Evolutionary conservation across 1,140 invertebrate genomes (phyloP), one percentile per base, ranked within the genome.

Genomic region (Halyomorpha halys): DNA sequence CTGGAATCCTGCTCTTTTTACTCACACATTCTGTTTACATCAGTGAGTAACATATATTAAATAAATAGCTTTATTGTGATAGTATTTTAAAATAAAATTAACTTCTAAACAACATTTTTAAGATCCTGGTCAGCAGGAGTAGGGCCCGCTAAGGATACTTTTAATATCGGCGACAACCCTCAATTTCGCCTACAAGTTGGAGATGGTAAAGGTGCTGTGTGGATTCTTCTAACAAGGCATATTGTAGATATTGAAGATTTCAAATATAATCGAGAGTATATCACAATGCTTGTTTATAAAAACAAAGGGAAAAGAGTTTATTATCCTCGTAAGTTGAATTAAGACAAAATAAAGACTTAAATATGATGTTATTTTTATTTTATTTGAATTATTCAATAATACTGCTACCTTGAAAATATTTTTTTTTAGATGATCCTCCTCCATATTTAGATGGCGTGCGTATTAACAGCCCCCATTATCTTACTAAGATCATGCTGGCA

Each of bases 221-320:
- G 94, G 95, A 83, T 97, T 56, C 78, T 97, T 15, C 79, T 98
- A 1, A 94, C 92, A 0, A 75, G 95, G 61, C 95, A 98, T 73
- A 98, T 98, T 68, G 95, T 88, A 0, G 88, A 94, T 68, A 92
- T 95, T 70, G 86, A 90, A 67, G 95, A 98, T 77, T 98, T 98
- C 78, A 84, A 90, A 62, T 84, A 97, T 74, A 98, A 98, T 75
- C 84, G 86, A 69, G 94, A 98, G 77, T 98, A 94, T 71, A 98
- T 98, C 59, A 96, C 68, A n/a, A 54, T 68, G 19, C 63, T 68
- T 16, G 66, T 69, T 21, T 69, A 69, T 44, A 65, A 65, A 47
- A 68, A 68, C 39, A 62, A 68, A 44, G 68, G 68, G 21, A 62
- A 63, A 19, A 45, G 65, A 44, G 64, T 69, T 21, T 68, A 69